Base-by-base conservation (phyloP, 30 jellyfish, hydroid and myxozoan species). In the Phacellophora camtschatica region DNA sequence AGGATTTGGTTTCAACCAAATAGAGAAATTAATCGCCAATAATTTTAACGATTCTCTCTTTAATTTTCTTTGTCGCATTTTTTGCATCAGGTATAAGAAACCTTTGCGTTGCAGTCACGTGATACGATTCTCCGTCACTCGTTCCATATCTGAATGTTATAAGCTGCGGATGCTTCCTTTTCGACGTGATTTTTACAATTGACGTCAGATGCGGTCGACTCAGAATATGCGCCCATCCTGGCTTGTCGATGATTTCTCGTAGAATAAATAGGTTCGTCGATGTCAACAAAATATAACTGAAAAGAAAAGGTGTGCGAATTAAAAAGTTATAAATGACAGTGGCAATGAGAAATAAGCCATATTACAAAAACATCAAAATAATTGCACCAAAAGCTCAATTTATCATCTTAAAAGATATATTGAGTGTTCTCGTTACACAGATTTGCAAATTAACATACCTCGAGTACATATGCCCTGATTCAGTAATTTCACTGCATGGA, bases 191-290 rank as follows among this genome's bases (percentile, higher is more conserved):
- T 71, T 93, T 93, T 30, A 93, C 97, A 54, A 93, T 87, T 2
- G 99, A 93, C 46, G 99, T 79, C 69, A 93, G 78, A 61, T 93
- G 97, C 23, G 99, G 99, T 42, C 99, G 97, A 41, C 97, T 88
- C 35, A 88, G 88, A 56, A 93, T 93, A 64, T 80, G 87, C 46
- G 99, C 99, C 99, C 99, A 93, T 2, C 99, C 99, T 32, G 99
- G 96, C 29, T 96, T 86, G 48, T 93, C 99, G 82, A 93, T 95
- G 62, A 93, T 82, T 67, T 93, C 99, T 29, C 99, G 94, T 49
- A 93, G 71, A 12, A 93, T 93, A 79, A 85, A 93, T 65, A 93
- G 73, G 61, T 93, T 95, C 16, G 99, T 71, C 50, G 95, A 78
- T 9, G 99, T 86, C 8, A 93, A 88, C 19, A 93, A 79, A 8